Percentiles rank a stretch among this genome's conserved stretches.
phyloP scores from a whole-genome alignment of 35 echinoderm and acorn worm species.

The Anneissia japonica region DNA sequence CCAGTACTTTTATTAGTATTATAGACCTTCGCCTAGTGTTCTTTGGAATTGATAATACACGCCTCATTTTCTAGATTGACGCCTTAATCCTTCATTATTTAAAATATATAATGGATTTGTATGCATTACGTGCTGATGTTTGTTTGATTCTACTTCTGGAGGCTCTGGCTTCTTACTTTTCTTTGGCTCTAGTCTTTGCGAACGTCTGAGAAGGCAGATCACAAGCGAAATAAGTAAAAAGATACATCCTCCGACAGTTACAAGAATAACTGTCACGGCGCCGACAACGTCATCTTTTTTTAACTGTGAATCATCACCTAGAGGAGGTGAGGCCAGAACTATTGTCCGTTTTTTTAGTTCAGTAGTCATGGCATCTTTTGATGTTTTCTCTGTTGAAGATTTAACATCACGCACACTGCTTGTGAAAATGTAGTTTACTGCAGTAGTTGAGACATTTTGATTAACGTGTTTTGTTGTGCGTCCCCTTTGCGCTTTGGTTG shows the following conservation, averaged over 20 bases:
- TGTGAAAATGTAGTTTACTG: no score
- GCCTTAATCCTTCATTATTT: not conserved
- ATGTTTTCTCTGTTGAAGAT: no score
- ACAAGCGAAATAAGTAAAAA: not conserved
- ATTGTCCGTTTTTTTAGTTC: no score
- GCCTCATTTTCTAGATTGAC: no score
- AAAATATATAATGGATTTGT: not conserved
- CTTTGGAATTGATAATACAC: no score
- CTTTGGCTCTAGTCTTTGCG: not conserved
- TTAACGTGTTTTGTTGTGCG: no score
- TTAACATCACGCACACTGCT: no score
- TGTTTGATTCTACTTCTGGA: not conserved
- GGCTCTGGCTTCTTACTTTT: not conserved
- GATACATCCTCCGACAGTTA: not conserved
- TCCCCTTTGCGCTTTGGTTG: no score
- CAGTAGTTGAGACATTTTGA: no score
- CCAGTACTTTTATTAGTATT: no score
- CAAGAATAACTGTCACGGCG: not conserved
- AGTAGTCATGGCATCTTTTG: no score
- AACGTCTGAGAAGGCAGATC: not conserved
- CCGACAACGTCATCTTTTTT: not conserved
- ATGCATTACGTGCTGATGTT: not conserved
- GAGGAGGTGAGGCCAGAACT: not conserved
- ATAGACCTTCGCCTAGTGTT: no score
- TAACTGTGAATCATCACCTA: not conserved